Conservation (phyloP, 2,113 vertebrate genomes). For the Nycticryphes semicollaris region DNA sequence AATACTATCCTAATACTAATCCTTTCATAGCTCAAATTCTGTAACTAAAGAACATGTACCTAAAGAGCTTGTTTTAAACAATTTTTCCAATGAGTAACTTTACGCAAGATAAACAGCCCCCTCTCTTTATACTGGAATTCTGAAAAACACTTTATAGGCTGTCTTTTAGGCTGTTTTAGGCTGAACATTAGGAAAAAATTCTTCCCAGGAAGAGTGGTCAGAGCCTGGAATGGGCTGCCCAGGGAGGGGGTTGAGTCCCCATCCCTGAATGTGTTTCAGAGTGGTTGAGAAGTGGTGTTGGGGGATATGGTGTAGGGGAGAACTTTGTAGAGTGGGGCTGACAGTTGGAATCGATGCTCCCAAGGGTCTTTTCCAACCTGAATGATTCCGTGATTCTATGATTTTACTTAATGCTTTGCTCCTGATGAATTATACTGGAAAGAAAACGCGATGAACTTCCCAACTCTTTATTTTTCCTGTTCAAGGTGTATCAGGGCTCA, state of each 20-base stretch:
- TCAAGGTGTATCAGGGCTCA: neutral
- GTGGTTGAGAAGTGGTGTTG: too few species aligned
- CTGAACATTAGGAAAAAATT: too few species aligned
- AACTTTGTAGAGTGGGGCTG: too few species aligned
- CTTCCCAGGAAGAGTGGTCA: too few species aligned
- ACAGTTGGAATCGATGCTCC: too few species aligned
- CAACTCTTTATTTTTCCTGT: neutral
- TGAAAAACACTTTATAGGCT: neutral
- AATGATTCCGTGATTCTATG: too few species aligned
- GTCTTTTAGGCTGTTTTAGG: neutral
- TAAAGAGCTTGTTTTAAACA: neutral
- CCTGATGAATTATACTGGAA: neutral
- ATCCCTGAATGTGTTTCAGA: too few species aligned
- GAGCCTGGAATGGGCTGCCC: too few species aligned
- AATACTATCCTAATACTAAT: too few species aligned
- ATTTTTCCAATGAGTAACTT: neutral
- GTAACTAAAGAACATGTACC: fast-evolving
- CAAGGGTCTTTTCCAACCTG: too few species aligned
- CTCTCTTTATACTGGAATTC: neutral
- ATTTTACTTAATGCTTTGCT: neutral
- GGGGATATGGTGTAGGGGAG: too few species aligned
- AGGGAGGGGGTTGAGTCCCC: too few species aligned
- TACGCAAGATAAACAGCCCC: neutral
- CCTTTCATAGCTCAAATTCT: neutral
- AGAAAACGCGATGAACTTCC: fast-evolving